These are phyloP conservation scores for Cyrtorhinus lividipennis DNA, from an alignment of 1,140 invertebrate genomes.

Conservation along the genomic window DNA sequence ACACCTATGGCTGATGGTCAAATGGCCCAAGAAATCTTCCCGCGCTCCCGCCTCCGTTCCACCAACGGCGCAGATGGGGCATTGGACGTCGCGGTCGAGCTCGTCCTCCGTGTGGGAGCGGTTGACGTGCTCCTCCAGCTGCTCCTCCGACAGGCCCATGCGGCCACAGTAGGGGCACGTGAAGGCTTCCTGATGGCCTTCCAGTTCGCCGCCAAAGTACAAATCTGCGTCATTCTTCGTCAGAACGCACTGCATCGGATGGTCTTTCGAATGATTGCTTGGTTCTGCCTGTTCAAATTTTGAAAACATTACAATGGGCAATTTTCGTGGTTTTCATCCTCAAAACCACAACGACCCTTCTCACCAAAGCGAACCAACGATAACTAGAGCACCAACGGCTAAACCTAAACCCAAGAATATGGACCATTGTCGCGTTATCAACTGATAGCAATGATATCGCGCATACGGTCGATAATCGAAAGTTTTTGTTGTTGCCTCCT, in stretches of 20 bases:
- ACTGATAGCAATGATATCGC: no score
- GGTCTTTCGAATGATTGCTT: conserved; percentile 63
- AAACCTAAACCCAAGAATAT: no score
- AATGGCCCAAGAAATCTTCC: conserved; percentile 7
- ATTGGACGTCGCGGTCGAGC: background rate
- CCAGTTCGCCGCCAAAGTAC: conserved; percentile 80
- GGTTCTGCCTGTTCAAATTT: background rate
- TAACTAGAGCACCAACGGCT: no score
- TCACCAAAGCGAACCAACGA: no score
- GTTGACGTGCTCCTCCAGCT: conserved; percentile 79
- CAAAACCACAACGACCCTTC: no score
- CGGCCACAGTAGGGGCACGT: conserved; percentile 89
- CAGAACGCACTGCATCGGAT: conserved; percentile 94
- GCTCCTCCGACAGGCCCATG: conserved; percentile 84
- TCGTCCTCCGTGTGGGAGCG: conserved; percentile 52
- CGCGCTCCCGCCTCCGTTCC: background rate
- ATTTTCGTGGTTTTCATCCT: no score
- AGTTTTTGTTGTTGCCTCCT: no score
- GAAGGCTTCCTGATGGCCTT: conserved; percentile 82
- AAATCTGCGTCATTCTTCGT: conserved; percentile 84
- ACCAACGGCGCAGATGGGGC: background rate
- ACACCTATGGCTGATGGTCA: background rate
- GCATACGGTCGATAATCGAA: no score
- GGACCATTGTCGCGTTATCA: no score
- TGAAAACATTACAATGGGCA: no score